Percentiles rank a stretch among this genome's conserved stretches.
Conservation (phyloP, 2,113 vertebrate species). For the Myanophis thanlyinensis region DNA sequence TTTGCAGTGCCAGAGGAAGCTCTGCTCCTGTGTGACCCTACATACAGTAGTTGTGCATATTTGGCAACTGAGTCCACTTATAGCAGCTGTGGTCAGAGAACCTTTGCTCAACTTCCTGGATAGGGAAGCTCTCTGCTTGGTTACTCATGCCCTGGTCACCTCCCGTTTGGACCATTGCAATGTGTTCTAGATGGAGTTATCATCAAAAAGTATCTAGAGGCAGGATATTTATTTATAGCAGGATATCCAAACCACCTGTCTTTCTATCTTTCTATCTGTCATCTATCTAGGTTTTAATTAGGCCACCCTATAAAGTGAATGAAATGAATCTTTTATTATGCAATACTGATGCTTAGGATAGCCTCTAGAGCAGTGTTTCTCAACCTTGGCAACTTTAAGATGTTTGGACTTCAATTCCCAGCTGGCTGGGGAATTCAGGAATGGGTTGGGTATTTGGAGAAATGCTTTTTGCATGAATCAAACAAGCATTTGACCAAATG, state of each 20-base stretch:
- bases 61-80: neutral
- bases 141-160: neutral
- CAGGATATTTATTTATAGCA: neutral
- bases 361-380: neutral
- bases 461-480: slow-evolving; percentile 8
- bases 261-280: neutral
- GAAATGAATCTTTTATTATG: neutral
- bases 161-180: neutral
- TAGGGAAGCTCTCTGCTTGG: neutral
- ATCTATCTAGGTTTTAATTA: neutral
- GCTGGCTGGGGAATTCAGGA: no score
- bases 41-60: neutral
- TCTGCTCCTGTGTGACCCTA: neutral
- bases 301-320: neutral
- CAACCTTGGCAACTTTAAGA: no score
- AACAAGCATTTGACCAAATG: neutral
- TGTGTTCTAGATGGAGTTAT: neutral
- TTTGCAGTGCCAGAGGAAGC: neutral
- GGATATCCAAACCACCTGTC: neutral
- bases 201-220: neutral
- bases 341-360: neutral
- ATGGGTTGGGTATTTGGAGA: neutral
- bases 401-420: no score
- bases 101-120: neutral
- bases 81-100: neutral